phyloP scores from a whole-genome alignment of 2,888 invertebrate species.

The Drosophila infuscata region DNA sequence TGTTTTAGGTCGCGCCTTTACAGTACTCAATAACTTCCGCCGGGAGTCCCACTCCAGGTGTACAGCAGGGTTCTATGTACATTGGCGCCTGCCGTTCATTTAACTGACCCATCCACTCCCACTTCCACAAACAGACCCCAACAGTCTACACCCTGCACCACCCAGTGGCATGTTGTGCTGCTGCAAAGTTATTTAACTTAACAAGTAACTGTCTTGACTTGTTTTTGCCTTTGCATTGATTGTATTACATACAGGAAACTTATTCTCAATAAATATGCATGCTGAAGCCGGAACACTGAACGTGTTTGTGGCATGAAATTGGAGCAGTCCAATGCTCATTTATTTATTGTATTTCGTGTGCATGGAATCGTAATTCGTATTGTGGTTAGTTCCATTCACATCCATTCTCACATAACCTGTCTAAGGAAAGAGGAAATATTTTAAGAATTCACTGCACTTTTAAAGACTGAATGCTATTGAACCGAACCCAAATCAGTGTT shows the following conservation, averaged over 20 bases:
- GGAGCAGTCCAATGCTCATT: conserved; percentile 11
- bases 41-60: conserved; percentile 31
- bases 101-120: conserved; percentile 28
- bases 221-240: conserved; percentile 66
- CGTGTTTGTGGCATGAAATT: conserved; percentile 17
- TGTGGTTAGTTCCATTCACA: conserved; percentile 34
- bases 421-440: neutral
- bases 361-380: conserved; percentile 20
- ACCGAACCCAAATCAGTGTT: neutral
- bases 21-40: conserved; percentile 80
- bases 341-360: conserved; percentile 26
- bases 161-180: neutral
- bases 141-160: neutral
- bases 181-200: conserved; percentile 62
- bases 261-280: conserved; percentile 35
- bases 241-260: conserved; percentile 27
- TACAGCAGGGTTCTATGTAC: neutral
- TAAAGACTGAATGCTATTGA: neutral
- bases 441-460: neutral
- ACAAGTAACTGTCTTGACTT: conserved; percentile 66
- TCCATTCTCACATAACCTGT: neutral
- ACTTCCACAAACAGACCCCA: neutral
- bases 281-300: conserved; percentile 11
- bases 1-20: conserved; percentile 66
- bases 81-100: conserved; percentile 52